Base-by-base conservation (phyloP, 2,888 invertebrate species). In the Drosophila monieri region DNA sequence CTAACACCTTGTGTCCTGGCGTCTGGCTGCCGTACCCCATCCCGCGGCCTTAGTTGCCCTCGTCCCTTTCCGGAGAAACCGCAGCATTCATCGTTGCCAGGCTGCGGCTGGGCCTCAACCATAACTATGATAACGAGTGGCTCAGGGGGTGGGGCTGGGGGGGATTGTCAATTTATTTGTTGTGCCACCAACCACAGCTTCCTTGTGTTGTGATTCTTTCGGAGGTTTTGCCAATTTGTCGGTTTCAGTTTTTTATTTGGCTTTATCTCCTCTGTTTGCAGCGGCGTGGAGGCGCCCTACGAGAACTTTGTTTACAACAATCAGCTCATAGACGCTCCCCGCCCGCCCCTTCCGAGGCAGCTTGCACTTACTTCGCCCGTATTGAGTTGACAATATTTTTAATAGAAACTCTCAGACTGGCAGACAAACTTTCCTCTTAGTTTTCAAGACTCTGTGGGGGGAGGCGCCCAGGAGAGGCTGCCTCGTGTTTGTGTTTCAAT, bases 351-450 rank as follows among this genome's bases (percentile, higher is more conserved):
- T 9, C 27, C 9, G 27, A 27, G 5, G 12, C 12, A 12, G 32
- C 43, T 52, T 51, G 54, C 73, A 64, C 53, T 52, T 48, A 41
- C 73, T 56, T 23, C 21, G 37, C 62, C 64, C 76, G 79, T 88
- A 85, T 88, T 88, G 85, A 81, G 86, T 88, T 81, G 83, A 81
- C 88, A 88, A 88, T 88, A 85, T 88, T 88, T 81, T 81, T 81
- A 81, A 81, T 88, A 85, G 85, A 88, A 88, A 85, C 85, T 76
- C 74, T 58, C 77, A 64, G 64, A 62, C 69, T 68, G 73, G 59
- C 49, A 49, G 64, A 15, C 74, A 76, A 81, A 81, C 59, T 85
- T 81, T 81, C 60, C 79, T 71, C 39, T 81, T 25, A 37, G 52
- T 12, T 25, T 27, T 43, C 44, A 14, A 12, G 21, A 15, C 39